Evolutionary conservation across 2,888 invertebrate genomes (phyloP), one percentile per base, ranked within the genome.

Genomic region (Dioctria rufipes): DNA sequence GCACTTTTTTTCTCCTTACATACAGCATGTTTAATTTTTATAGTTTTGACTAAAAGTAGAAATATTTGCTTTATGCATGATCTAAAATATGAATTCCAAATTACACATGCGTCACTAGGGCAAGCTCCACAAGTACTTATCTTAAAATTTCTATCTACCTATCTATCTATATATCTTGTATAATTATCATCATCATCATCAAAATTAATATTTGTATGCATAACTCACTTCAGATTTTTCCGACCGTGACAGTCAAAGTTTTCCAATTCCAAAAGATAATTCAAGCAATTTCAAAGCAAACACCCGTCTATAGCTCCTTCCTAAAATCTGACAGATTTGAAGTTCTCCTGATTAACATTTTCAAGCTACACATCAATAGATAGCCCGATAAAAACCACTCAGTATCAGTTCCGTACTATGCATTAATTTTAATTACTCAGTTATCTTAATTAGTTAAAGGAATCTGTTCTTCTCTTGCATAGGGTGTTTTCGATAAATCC

Each of bases 361-460:
- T 25, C 25, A 25, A 25, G 3, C 67, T 67, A 42, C 46, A 25
- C 46, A 25, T 25, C 25, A 25, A 25, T 25, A 11, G 67, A 67
- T 42, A 67, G 42, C 0, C 25, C 9, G 25, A 46, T 46, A 67
- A 67, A 46, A 46, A 67, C 25, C 46, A 43, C 46, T 43, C 25
- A 43, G 49, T 46, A 67, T 49, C 46, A 67, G 25, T 46, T 67
- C 67, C 46, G 8, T 67, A n/a, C 67, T 67, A 40, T 13, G 67
- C 67, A 67, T 67, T 67, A 67, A 67, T 67, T 67, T 67, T 43
- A 67, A 67, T 67, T 67, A 67, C 67, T 67, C 42, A 67, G 67
- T 67, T 67, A 67, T 67, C 67, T 67, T 67, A 67, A 67, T 67
- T 67, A 67, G 67, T 67, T 46, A 25, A 43, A 43, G 25, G 42